Conservation (phyloP, 2,797 vertebrate species). For the Eulemur albifrons region DNA sequence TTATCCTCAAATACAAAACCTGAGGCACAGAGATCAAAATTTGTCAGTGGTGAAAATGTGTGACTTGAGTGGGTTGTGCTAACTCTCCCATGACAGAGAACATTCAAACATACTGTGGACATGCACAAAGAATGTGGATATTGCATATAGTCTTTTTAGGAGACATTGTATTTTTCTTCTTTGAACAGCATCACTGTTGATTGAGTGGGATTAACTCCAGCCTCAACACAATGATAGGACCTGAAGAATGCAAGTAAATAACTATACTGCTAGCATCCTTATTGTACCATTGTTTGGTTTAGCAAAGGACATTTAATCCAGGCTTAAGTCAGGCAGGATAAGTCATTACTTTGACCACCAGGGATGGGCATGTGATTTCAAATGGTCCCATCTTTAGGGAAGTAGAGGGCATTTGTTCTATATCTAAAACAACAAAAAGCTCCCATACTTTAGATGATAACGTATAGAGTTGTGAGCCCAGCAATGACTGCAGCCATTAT, state of each 20-base stretch:
- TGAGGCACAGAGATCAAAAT: not conserved
- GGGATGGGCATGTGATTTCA: not conserved
- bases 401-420: not conserved
- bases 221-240: not conserved
- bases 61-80: not conserved
- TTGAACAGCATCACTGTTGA: not conserved
- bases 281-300: not conserved
- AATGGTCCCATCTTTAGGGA: not conserved
- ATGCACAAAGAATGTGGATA: not conserved
- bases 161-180: not conserved
- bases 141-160: not conserved
- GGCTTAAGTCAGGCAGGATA: not conserved
- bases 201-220: not conserved
- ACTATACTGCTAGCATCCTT: not conserved
- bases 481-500: not conserved
- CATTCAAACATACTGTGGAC: not conserved
- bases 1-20: not conserved
- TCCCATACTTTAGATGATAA: not conserved
- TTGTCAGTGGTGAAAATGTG: not conserved
- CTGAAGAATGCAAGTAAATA: not conserved
- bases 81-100: not conserved
- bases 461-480: not conserved
- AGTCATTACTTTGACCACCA: not conserved
- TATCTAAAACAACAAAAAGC: not conserved
- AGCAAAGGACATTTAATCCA: not conserved